phyloP scores from a whole-genome alignment of 2,888 invertebrate genomes.

The Dastarcus helophoroides region DNA sequence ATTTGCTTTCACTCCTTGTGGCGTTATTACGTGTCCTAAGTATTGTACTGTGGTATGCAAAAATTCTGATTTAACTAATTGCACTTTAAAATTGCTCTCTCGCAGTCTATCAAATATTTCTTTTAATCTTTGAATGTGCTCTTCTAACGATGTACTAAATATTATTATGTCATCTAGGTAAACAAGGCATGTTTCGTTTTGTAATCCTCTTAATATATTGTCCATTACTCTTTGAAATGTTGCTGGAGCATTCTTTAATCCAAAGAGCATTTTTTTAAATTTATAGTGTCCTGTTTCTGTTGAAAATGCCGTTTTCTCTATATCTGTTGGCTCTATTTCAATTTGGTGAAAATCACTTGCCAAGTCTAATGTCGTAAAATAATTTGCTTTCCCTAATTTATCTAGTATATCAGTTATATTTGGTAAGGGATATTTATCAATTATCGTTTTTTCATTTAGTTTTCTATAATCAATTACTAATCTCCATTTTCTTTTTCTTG shows the following conservation, averaged over 20 bases:
- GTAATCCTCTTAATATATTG: conserved; percentile 16
- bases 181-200: conserved; percentile 15
- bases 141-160: conserved; percentile 14
- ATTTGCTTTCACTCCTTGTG: conserved; percentile 11
- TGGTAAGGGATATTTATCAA: conserved; percentile 15
- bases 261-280: conserved; percentile 18
- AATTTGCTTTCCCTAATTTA: conserved; percentile 18
- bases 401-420: conserved; percentile 20
- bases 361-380: conserved; percentile 17
- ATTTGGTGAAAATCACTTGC: conserved; percentile 20
- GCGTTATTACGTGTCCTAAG: conserved; percentile 12
- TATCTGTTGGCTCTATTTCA: conserved; percentile 14
- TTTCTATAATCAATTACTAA: conserved; percentile 13
- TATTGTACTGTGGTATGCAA: conserved; percentile 14
- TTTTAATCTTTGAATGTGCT: conserved; percentile 15
- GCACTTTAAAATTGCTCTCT: conserved; percentile 16
- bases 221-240: conserved; percentile 18
- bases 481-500: conserved; percentile 16
- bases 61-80: conserved; percentile 18
- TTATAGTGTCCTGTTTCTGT: conserved; percentile 19
- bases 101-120: conserved; percentile 12
- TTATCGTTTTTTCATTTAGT: conserved; percentile 10
- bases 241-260: conserved; percentile 19
- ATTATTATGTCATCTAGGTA: conserved; percentile 15
- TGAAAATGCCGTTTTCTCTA: conserved; percentile 17